Percentiles rank a stretch among this genome's conserved stretches.
These are phyloP conservation scores for Frankliniella fusca DNA, from an alignment of 2,888 invertebrate genomes.

Conservation along the genomic window DNA sequence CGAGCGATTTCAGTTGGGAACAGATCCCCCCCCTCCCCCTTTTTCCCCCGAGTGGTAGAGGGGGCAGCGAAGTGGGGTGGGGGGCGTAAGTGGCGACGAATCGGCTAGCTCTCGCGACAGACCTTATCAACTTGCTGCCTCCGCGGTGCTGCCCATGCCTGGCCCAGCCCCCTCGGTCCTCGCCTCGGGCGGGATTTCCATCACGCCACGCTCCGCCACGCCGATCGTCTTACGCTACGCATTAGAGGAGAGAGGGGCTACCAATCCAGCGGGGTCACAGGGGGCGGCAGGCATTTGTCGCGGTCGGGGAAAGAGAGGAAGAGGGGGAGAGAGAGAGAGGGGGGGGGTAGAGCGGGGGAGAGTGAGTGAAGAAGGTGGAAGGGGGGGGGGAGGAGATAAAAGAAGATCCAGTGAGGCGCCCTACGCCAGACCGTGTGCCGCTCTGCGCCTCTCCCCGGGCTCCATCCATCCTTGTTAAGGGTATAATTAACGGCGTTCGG, in stretches of 20 bases:
- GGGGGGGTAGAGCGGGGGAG: background rate
- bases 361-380: background rate
- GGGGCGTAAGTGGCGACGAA: constrained; percentile 1
- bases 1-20: constrained; percentile 16
- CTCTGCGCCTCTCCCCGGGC: background rate
- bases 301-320: background rate
- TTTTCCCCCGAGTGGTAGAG: background rate
- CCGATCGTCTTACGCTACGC: background rate
- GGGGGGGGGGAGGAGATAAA: background rate
- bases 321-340: background rate
- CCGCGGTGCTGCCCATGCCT: background rate
- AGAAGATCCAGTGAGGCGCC: background rate
- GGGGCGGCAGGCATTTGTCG: too few species aligned
- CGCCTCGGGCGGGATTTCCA: background rate
- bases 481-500: constrained; percentile 8
- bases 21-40: background rate
- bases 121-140: background rate
- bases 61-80: background rate
- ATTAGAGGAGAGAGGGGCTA: too few species aligned
- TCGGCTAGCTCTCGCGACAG: constrained; percentile 1
- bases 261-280: too few species aligned
- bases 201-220: background rate
- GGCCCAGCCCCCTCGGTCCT: background rate
- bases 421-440: too few species aligned
- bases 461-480: constrained; percentile 16